phyloP scores from a whole-genome alignment of 2,888 invertebrate species.

The Tetropium fuscum region DNA sequence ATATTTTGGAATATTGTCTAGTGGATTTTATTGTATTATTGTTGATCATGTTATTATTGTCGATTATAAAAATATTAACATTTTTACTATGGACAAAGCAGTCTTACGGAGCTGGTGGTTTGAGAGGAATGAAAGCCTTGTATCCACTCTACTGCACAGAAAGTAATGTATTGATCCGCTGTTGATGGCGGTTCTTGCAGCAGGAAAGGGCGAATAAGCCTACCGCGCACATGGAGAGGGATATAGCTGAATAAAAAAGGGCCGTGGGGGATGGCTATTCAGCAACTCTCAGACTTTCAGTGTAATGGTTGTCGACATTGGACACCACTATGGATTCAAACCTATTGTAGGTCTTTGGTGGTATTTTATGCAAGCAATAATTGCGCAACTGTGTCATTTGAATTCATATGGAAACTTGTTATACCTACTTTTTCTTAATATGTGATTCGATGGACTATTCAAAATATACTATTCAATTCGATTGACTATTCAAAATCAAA shows the following conservation, averaged over 20 bases:
- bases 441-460: too few species aligned
- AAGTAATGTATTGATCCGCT: conserved; percentile 32
- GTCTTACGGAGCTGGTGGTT: background rate
- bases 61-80: too few species aligned
- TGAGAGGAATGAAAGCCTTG: conserved; percentile 13
- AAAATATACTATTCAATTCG: too few species aligned
- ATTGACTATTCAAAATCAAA: too few species aligned
- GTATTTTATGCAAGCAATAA: background rate
- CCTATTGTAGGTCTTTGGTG: background rate
- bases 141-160: conserved; percentile 28
- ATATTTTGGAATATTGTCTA: too few species aligned
- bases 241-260: conserved; percentile 26
- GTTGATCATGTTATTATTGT: too few species aligned
- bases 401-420: too few species aligned
- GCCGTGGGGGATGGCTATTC: conserved; percentile 49
- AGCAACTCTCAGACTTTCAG: conserved; percentile 51
- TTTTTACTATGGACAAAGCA: background rate
- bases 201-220: conserved; percentile 25
- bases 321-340: conserved; percentile 38
- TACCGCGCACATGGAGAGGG: conserved; percentile 34
- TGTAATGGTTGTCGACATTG: conserved; percentile 51
- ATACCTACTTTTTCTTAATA: too few species aligned
- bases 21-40: too few species aligned
- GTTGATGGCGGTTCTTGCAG: conserved; percentile 28
- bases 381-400: background rate